phyloP scores from a whole-genome alignment of 2,888 invertebrate genomes.

The Epistrophella euchroma region DNA sequence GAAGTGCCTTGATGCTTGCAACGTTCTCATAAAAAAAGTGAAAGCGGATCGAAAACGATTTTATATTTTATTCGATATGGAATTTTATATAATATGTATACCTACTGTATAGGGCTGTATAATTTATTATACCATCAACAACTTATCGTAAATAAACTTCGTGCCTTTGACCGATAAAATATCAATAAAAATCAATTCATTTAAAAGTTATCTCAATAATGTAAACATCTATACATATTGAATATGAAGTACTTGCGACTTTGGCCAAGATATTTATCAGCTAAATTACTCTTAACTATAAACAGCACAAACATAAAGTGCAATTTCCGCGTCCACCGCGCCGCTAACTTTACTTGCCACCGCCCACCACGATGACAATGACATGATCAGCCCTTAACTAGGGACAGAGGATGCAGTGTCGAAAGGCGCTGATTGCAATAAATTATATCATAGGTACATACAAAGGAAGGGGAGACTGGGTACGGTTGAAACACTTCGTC shows the following conservation, averaged over 20 bases:
- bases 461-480: too few species aligned
- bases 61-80: not conserved
- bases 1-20: not conserved
- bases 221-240: too few species aligned
- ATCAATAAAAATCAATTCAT: constrained; percentile 2
- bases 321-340: not conserved
- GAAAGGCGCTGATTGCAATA: not conserved
- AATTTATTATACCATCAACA: not conserved
- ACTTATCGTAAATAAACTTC: not conserved
- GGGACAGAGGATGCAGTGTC: not conserved
- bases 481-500: too few species aligned
- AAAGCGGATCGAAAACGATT: not conserved
- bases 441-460: too few species aligned
- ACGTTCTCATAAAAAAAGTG: not conserved
- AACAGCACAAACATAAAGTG: constrained; percentile 8
- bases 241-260: not conserved
- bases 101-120: not conserved
- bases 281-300: constrained; percentile 7
- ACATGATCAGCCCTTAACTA: not conserved
- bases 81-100: too few species aligned
- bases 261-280: constrained; percentile 9
- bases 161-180: constrained; percentile 5
- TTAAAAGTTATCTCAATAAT: not conserved
- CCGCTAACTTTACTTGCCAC: not conserved
- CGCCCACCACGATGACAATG: too few species aligned